Percentiles rank a stretch among this genome's conserved stretches.
Evolutionary conservation across 2,888 invertebrate genomes (phyloP).

Genomic region (Saturnia pavonia): DNA sequence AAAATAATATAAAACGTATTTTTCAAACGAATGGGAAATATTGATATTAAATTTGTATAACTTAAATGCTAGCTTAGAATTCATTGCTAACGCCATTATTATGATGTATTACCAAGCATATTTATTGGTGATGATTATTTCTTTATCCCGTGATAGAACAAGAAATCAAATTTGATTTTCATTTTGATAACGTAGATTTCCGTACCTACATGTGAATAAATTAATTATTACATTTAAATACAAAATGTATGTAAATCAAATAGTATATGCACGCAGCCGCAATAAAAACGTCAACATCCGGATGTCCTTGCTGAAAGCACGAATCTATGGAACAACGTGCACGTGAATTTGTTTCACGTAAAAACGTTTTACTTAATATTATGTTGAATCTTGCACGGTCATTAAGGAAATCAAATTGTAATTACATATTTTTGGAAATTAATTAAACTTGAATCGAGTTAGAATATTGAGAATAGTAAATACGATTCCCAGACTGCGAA

Average conservation of each 20-base stretch:
- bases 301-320: conserved; percentile 47
- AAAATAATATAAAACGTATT: background rate
- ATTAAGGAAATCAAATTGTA: conserved; percentile 23
- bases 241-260: conserved; percentile 24
- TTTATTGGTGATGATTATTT: background rate
- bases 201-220: too few species aligned
- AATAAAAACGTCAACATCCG: conserved; percentile 38
- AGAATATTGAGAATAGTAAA: background rate
- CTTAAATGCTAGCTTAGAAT: too few species aligned
- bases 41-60: too few species aligned
- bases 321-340: conserved; percentile 23
- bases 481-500: too few species aligned
- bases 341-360: background rate
- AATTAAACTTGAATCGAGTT: background rate
- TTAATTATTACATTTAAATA: conserved; percentile 5
- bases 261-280: conserved; percentile 25
- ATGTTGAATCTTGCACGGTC: conserved; percentile 8
- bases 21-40: background rate
- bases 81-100: too few species aligned
- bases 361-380: conserved; percentile 9
- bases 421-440: background rate
- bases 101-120: too few species aligned
- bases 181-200: background rate
- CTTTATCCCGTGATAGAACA: background rate
- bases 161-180: background rate